These are phyloP conservation scores for Sorex maritimensis DNA, from an alignment of 2,797 vertebrate species.

Conservation along the genomic window DNA sequence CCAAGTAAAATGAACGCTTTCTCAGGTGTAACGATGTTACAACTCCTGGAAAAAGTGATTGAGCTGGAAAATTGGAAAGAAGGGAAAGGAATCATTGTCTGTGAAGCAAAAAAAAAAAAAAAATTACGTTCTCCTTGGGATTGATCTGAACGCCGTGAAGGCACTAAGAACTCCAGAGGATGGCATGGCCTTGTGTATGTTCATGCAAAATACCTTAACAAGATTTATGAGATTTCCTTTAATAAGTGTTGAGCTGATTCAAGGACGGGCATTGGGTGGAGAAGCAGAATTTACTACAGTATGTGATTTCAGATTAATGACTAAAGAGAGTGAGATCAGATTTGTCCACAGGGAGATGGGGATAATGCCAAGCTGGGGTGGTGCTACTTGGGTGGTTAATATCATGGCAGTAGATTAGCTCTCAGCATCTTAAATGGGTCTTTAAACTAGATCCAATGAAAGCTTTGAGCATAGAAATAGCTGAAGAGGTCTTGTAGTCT, in stretches of 20 bases:
- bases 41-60: slow-evolving; percentile 94
- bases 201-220: slow-evolving; percentile 97
- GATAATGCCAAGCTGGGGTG: slow-evolving; percentile 98
- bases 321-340: slow-evolving; percentile 94
- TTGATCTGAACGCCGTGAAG: slow-evolving; percentile 95
- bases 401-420: slow-evolving; percentile 93
- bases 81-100: slow-evolving; percentile 96
- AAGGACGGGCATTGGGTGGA: no score
- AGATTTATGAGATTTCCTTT: slow-evolving; percentile 94
- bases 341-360: slow-evolving; percentile 99
- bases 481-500: slow-evolving; percentile 90
- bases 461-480: slow-evolving; percentile 92
- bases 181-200: slow-evolving; percentile 97
- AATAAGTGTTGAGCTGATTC: no score
- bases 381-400: slow-evolving; percentile 92
- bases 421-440: slow-evolving; percentile 94
- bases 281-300: no score
- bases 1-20: slow-evolving; percentile 96
- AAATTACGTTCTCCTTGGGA: slow-evolving; percentile 95
- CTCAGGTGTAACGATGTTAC: slow-evolving; percentile 98
- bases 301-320: slow-evolving; percentile 93
- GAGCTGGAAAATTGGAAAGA: slow-evolving; percentile 96
- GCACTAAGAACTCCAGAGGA: slow-evolving; percentile 94
- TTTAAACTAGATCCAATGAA: slow-evolving; percentile 90
- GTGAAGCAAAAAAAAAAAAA: slow-evolving; percentile 93